Percentiles rank a stretch among this genome's conserved stretches.
These are phyloP conservation scores for Leucophenga varia DNA, from an alignment of 1,140 invertebrate species.

Conservation along the genomic window DNA sequence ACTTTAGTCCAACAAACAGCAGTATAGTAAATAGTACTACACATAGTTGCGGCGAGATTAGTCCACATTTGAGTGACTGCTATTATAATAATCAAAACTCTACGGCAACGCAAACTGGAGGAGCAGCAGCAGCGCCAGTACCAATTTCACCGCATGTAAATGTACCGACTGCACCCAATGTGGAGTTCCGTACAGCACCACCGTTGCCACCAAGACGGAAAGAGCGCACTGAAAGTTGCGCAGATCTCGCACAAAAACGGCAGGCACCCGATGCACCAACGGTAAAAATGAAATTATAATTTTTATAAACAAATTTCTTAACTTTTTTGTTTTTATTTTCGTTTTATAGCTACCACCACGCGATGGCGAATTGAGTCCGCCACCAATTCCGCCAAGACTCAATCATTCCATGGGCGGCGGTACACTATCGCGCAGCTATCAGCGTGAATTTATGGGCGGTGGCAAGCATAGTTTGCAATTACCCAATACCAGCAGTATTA, in stretches of 20 bases:
- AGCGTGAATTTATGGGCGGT: conserved; percentile 42
- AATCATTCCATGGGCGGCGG: conserved; percentile 35
- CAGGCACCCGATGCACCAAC: conserved; percentile 55
- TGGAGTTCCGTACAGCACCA: conserved; percentile 45
- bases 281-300: conserved; percentile 23
- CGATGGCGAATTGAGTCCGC: conserved; percentile 53
- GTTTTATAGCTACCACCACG: conserved; percentile 45
- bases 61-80: too few species aligned
- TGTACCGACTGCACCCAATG: conserved; percentile 40
- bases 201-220: conserved; percentile 50
- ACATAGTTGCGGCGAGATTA: not conserved
- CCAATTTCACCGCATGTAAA: conserved; percentile 56
- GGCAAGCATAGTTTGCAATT: conserved; percentile 37
- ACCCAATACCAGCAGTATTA: conserved; percentile 55
- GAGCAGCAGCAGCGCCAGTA: conserved; percentile 25
- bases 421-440: conserved; percentile 25
- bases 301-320: not conserved
- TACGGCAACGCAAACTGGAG: conserved; percentile 20
- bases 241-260: conserved; percentile 49
- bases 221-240: conserved; percentile 49
- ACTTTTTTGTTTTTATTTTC: not conserved
- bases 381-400: conserved; percentile 50
- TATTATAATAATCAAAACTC: too few species aligned
- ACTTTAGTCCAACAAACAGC: conserved; percentile 45
- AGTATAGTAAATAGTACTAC: conserved; percentile 36